Evolutionary conservation across 2,888 invertebrate genomes (phyloP), one percentile per base, ranked within the genome.

Genomic region (Drosophila rubida): DNA sequence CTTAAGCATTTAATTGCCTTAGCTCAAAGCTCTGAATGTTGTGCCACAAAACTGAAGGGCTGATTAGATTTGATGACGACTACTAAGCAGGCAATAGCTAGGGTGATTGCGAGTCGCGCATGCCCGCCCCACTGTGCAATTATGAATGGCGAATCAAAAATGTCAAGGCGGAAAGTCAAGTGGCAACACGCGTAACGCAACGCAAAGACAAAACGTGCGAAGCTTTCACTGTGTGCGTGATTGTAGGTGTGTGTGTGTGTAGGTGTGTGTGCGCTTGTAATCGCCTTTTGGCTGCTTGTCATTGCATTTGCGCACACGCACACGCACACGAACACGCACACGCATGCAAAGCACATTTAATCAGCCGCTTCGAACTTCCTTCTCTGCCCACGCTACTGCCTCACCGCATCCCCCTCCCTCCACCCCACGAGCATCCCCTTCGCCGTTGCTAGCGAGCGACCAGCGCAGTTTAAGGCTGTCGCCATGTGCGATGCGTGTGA

Each of bases 331-430:
- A n/a, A n/a, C n/a, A n/a, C n/a, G n/a, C n/a, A 55, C 55, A 68
- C 63, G 42, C 73, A 71, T 61, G 49, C 51, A 71, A 76, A 78
- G 62, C 79, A 72, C 85, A 84, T 87, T 80, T 87, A 81, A 84
- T 81, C 81, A 84, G 68, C 44, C 76, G 57, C 54, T 66, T 55
- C 44, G 11, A 27, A 63, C 75, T 13, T 48, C 48, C 55, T 13
- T 35, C 39, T 14, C 5, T 19, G 2, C 16, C 14, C n/a, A n/a
- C n/a, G n/a, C n/a, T n/a, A n/a, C n/a, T n/a, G n/a, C n/a, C n/a
- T n/a, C n/a, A n/a, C n/a, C n/a, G n/a, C n/a, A n/a, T n/a, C n/a
- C n/a, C n/a, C n/a, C n/a, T n/a, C n/a, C n/a, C n/a, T n/a, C n/a
- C n/a, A n/a, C n/a, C n/a, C n/a, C n/a, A n/a, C n/a, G n/a, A n/a